A percentile compares a stretch with the other conserved stretches of the same genome.
These are phyloP conservation scores for Epicampocera succincta DNA, from an alignment of 2,888 invertebrate species.

Conservation along the genomic window DNA sequence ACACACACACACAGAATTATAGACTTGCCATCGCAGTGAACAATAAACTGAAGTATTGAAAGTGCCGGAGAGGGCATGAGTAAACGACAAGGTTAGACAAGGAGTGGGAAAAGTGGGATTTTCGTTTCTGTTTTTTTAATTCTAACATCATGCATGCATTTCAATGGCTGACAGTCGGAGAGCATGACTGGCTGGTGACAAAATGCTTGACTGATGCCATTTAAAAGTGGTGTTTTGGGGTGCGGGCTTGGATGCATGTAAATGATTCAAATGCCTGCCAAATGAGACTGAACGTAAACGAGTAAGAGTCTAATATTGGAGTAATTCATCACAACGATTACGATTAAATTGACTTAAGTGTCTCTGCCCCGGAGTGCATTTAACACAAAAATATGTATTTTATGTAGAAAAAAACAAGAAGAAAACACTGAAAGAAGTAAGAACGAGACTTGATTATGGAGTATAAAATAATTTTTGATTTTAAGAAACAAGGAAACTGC, in stretches of 20 bases:
- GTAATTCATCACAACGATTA: conserved; percentile 67
- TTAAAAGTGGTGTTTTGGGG: background rate
- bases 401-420: conserved; percentile 1
- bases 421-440: conserved; percentile 3
- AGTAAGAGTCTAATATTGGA: conserved; percentile 53
- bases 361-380: conserved; percentile 62
- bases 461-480: no score
- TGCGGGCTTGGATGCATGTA: background rate
- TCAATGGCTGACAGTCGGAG: conserved; percentile 29
- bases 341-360: conserved; percentile 66
- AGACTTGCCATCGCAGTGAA: background rate
- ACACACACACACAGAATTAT: background rate
- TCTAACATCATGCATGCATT: conserved; percentile 23
- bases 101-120: background rate
- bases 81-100: background rate
- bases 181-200: conserved; percentile 37
- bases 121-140: background rate
- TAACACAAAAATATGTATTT: conserved; percentile 31
- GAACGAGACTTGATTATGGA: background rate
- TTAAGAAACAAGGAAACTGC: no score
- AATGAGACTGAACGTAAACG: conserved; percentile 45
- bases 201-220: conserved; percentile 50
- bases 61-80: background rate
- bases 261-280: conserved; percentile 25
- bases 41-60: conserved; percentile 9